Conservation (phyloP, 2,888 invertebrate species). For the Callyntrura sp. region DNA sequence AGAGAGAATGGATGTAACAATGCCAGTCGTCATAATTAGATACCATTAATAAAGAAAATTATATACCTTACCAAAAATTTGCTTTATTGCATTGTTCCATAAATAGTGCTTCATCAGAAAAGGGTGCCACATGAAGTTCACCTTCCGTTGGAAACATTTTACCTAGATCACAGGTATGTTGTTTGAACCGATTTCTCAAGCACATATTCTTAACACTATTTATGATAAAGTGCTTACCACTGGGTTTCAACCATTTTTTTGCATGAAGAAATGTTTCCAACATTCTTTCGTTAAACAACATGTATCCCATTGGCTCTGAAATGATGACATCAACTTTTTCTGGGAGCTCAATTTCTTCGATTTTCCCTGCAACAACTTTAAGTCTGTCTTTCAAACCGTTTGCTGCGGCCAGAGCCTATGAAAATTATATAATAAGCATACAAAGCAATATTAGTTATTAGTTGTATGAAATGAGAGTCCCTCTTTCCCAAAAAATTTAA, state of each 20-base stretch:
- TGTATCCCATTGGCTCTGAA: conserved; percentile 99
- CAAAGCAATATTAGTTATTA: too few species aligned
- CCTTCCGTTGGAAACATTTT: conserved; percentile 99
- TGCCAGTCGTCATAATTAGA: too few species aligned
- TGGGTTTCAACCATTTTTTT: conserved; percentile 97
- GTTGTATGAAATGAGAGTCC: too few species aligned
- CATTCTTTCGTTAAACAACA: conserved; percentile 99
- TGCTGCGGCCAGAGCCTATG: conserved; percentile 92
- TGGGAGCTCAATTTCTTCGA: conserved; percentile 98
- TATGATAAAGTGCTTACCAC: conserved; percentile 85
- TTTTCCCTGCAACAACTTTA: conserved; percentile 97
- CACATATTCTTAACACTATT: too few species aligned
- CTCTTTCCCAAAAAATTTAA: too few species aligned
- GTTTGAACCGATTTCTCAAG: too few species aligned
- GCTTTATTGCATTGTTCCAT: conserved; percentile 99
- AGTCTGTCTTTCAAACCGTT: conserved; percentile 96
- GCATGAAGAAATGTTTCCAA: conserved; percentile 99
- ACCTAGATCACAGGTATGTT: conserved; percentile 88
- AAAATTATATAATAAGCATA: neutral
- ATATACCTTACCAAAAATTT: conserved; percentile 93
- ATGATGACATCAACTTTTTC: conserved; percentile 98
- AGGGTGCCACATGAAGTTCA: conserved; percentile 98
- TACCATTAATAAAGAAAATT: conserved; percentile 7
- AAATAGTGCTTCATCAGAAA: conserved; percentile 98
- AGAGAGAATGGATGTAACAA: too few species aligned